Conservation (phyloP, 2,888 invertebrate species). For the Cerastis leucographa region DNA sequence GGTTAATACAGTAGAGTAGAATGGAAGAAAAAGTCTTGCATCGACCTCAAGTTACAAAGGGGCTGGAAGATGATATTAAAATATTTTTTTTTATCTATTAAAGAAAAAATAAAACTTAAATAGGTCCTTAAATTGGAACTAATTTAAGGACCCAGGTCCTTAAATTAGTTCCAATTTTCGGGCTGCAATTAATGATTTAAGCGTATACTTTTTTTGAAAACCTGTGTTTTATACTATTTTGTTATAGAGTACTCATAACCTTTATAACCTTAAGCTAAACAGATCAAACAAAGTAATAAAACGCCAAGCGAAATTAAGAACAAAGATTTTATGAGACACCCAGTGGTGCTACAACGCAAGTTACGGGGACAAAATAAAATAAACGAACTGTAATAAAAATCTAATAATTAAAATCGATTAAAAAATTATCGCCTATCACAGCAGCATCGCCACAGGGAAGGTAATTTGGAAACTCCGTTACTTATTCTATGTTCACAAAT, state of each 20-base stretch:
- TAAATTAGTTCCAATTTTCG: not conserved
- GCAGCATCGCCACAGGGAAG: constrained; percentile 59
- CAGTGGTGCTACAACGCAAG: constrained; percentile 34
- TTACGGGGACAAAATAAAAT: constrained; percentile 44
- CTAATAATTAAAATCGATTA: constrained; percentile 59
- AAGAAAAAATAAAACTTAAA: too few species aligned
- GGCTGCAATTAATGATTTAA: not conserved
- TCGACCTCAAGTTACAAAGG: not conserved
- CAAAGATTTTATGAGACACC: constrained; percentile 52
- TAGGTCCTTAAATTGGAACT: too few species aligned
- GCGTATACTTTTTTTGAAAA: not conserved
- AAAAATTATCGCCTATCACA: constrained; percentile 66
- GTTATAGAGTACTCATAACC: not conserved
- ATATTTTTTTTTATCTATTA: too few species aligned
- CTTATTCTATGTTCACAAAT: constrained; percentile 63
- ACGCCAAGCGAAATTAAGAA: constrained; percentile 25
- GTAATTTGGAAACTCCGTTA: constrained; percentile 50
- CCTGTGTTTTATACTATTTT: not conserved
- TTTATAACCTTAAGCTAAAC: not conserved
- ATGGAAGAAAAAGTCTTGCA: not conserved
- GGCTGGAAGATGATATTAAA: not conserved
- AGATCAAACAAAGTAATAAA: constrained; percentile 22
- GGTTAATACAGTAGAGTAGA: not conserved
- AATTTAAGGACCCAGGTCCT: too few species aligned
- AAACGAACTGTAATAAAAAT: constrained; percentile 60